Evolutionary conservation across 2,797 vertebrate species (phyloP).

Genomic region (Cheirogaleus major): DNA sequence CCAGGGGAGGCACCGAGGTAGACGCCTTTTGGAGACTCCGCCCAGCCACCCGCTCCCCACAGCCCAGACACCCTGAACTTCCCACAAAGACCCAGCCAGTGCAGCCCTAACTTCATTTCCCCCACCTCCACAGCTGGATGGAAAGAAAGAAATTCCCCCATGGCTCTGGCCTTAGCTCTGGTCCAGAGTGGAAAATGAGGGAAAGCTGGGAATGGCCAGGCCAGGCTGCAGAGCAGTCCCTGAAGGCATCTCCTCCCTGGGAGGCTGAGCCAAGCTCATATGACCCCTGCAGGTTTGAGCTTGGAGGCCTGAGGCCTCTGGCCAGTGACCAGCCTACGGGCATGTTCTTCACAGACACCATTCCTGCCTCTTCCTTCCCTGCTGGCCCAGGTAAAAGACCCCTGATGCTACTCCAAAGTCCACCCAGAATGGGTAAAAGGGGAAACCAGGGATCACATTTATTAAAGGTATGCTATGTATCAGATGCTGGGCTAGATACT

Average conservation of each 20-base stretch:
- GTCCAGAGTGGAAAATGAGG: background rate
- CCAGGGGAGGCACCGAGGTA: no score
- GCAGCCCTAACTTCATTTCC: background rate
- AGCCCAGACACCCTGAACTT: background rate
- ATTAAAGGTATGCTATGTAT: background rate
- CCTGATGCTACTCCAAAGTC: background rate
- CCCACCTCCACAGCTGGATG: background rate
- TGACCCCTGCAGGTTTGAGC: background rate
- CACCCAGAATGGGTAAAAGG: background rate
- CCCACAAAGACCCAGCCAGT: background rate
- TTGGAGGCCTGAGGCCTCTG: background rate
- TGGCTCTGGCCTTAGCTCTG: background rate
- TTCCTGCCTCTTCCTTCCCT: background rate
- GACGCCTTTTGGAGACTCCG: background rate
- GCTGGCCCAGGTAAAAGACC: background rate
- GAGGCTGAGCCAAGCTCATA: background rate
- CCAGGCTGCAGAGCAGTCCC: background rate
- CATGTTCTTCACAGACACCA: background rate
- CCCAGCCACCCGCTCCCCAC: no score
- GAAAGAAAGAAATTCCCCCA: background rate
- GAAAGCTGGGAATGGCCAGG: background rate
- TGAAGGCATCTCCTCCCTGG: no score
- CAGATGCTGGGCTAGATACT: background rate
- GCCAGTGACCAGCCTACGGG: background rate
- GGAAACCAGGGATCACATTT: background rate